phyloP scores from a whole-genome alignment of 2,797 vertebrate species.

The Characodon lateralis region DNA sequence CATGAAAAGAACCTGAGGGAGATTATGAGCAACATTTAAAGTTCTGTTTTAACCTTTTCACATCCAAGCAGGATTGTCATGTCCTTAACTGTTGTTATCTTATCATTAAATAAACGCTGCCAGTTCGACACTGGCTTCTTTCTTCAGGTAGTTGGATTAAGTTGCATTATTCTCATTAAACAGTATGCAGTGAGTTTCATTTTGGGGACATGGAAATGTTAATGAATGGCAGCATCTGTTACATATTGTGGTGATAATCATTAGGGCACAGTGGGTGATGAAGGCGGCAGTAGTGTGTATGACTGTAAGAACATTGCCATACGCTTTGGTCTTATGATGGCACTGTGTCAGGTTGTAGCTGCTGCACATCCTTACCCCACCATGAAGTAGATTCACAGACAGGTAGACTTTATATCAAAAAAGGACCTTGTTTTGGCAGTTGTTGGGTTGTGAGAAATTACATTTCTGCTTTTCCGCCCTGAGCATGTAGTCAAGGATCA shows the following conservation, averaged over 20 bases:
- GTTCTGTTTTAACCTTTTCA: not conserved
- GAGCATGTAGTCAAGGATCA: constrained; percentile 43
- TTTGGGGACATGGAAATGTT: constrained; percentile 68
- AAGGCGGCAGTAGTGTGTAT: constrained; percentile 45
- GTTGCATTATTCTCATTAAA: constrained; percentile 37
- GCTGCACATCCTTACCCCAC: constrained; percentile 41
- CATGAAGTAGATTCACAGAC: constrained; percentile 21
- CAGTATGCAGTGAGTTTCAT: constrained; percentile 35
- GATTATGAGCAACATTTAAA: no score
- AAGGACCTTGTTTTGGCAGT: constrained; percentile 12
- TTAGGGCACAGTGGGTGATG: constrained; percentile 60
- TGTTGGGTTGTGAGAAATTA: constrained; percentile 24
- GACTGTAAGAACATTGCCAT: constrained; percentile 52
- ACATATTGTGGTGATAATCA: constrained; percentile 57
- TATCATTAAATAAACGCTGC: constrained; percentile 22
- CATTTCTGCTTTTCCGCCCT: constrained; percentile 22
- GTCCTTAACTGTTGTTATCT: constrained; percentile 7
- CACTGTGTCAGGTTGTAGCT: constrained; percentile 21
- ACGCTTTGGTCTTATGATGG: constrained; percentile 51
- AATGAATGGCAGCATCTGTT: constrained; percentile 71
- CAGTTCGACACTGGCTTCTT: constrained; percentile 13
- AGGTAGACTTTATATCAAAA: constrained; percentile 31
- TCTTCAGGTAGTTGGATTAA: constrained; percentile 23
- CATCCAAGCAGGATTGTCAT: not conserved
- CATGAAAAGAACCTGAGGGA: no score